These are phyloP conservation scores for Steinernema feltiae DNA, from an alignment of 1,140 invertebrate species.

Conservation along the genomic window DNA sequence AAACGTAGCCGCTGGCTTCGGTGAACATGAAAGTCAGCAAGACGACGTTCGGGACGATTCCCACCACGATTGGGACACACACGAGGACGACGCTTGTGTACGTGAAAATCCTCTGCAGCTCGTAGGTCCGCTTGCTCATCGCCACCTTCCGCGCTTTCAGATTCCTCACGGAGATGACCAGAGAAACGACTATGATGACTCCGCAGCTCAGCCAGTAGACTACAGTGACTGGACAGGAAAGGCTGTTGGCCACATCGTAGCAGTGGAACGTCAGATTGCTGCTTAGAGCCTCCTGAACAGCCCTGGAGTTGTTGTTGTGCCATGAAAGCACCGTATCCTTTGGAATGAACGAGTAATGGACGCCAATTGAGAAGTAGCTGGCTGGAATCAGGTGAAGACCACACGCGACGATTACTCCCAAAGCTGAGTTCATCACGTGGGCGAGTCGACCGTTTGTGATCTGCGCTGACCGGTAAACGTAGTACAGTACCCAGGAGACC, in stretches of 20 bases:
- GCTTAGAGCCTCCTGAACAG: not conserved
- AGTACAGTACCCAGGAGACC: not conserved
- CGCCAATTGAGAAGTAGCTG: not conserved
- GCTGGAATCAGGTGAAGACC: not conserved
- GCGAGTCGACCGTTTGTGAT: not conserved
- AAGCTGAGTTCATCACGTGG: not conserved
- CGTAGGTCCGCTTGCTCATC: not conserved
- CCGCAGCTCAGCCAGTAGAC: not conserved
- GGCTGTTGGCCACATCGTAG: not conserved
- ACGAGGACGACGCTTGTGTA: not conserved
- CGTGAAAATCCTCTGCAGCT: not conserved
- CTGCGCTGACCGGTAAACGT: not conserved
- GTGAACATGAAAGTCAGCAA: not conserved
- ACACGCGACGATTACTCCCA: not conserved
- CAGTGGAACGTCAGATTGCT: not conserved
- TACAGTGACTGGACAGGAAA: not conserved
- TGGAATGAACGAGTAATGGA: not conserved
- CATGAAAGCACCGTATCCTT: not conserved
- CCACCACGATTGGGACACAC: not conserved
- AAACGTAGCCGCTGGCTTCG: not conserved
- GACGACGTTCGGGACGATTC: not conserved
- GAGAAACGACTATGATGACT: not conserved
- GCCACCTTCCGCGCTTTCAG: not conserved
- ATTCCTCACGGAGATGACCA: not conserved
- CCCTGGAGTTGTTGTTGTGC: not conserved